Evolutionary conservation across 92 coral and sea anemone species (phyloP).

Genomic region (Epizoanthus illoricatus): DNA sequence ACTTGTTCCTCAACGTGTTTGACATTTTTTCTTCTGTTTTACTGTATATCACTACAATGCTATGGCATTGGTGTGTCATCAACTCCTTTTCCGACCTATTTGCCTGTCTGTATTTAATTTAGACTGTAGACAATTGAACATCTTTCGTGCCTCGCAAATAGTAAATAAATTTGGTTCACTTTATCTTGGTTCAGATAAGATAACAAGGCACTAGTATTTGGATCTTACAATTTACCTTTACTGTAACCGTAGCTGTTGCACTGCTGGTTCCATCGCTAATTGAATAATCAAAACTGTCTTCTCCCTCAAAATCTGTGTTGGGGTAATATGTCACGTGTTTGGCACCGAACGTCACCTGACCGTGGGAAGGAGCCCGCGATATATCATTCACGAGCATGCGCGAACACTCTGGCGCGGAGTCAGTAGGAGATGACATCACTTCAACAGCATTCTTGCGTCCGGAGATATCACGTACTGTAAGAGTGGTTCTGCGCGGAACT

Average conservation of each 20-base stretch:
- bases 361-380: constrained; percentile 73
- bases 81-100: no score
- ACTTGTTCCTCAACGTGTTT: no score
- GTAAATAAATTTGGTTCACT: no score
- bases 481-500: constrained; percentile 78
- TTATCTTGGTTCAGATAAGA: not conserved
- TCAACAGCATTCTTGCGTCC: constrained; percentile 84
- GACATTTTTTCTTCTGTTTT: no score
- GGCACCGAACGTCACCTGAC: constrained; percentile 79
- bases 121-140: no score
- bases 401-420: constrained; percentile 80
- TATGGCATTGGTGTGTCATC: no score
- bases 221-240: constrained; percentile 65
- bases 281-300: constrained; percentile 82
- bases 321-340: constrained; percentile 97
- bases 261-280: constrained; percentile 87
- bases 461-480: constrained; percentile 80
- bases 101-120: no score
- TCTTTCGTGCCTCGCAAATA: no score
- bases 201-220: not conserved
- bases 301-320: constrained; percentile 77
- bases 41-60: no score
- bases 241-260: constrained; percentile 80
- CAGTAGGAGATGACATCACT: constrained; percentile 75
- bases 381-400: constrained; percentile 80